These are phyloP conservation scores for human (Homo sapiens) DNA, from an alignment of 2,113 vertebrate species.

Conservation along the genomic window DNA sequence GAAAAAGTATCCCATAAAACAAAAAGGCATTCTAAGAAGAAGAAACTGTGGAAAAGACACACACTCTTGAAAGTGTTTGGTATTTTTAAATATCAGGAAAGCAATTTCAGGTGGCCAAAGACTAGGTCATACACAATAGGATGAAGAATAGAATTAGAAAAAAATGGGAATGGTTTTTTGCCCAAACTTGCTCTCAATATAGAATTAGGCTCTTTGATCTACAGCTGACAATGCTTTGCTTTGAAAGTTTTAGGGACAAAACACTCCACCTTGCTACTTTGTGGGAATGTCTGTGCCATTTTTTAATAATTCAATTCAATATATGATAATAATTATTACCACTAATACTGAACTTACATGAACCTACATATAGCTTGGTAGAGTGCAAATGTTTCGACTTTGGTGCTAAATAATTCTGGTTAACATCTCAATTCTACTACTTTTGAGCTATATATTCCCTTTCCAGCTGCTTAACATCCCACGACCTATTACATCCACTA, in stretches of 20 bases:
- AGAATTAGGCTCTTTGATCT: neutral
- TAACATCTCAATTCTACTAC: neutral
- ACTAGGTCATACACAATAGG: neutral
- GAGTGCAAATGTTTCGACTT: neutral
- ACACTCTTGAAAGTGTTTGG: neutral
- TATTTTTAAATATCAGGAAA: neutral
- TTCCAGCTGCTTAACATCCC: neutral
- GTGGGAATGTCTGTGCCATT: neutral
- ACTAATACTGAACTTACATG: neutral
- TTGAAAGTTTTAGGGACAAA: neutral
- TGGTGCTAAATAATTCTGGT: neutral
- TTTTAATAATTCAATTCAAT: neutral
- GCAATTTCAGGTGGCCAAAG: neutral
- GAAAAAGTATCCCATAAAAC: neutral
- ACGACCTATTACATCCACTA: neutral
- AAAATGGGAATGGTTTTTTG: neutral
- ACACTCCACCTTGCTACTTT: neutral
- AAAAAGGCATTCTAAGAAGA: neutral
- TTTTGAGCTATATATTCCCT: neutral
- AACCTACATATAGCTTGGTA: neutral
- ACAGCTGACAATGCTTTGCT: neutral
- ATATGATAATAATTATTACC: neutral
- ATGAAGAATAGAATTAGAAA: neutral
- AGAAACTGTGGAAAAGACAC: neutral
- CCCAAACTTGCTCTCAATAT: neutral